phyloP scores from a whole-genome alignment of 2,113 vertebrate genomes.

The Capreolus pygargus region DNA sequence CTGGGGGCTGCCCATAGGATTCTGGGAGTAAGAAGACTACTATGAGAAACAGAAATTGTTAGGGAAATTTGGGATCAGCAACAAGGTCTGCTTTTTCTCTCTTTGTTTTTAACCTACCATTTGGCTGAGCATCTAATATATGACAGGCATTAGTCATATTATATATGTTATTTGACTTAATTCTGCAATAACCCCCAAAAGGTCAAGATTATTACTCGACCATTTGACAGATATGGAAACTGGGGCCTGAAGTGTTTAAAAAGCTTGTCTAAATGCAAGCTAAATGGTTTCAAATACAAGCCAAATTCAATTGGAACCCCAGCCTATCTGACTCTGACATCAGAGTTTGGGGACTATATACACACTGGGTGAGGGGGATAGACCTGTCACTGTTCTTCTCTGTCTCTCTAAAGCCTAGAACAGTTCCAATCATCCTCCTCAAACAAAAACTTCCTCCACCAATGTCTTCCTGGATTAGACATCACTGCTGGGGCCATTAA shows the following conservation, averaged over 20 bases:
- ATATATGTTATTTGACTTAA: background rate
- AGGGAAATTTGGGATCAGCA: background rate
- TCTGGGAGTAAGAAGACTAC: background rate
- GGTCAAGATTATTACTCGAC: background rate
- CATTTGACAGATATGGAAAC: background rate
- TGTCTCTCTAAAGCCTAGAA: background rate
- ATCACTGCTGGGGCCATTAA: background rate
- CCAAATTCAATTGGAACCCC: background rate
- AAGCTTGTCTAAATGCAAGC: background rate
- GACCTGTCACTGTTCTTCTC: background rate
- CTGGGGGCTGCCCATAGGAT: background rate
- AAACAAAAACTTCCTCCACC: background rate
- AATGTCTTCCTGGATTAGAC: background rate
- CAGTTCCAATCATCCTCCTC: background rate
- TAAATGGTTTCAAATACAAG: background rate
- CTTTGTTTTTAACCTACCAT: background rate
- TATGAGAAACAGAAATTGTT: background rate
- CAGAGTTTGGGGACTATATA: background rate
- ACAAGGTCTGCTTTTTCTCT: background rate
- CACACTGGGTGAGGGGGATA: background rate
- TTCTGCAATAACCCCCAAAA: slow-evolving; percentile 1
- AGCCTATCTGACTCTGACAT: background rate
- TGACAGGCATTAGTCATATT: background rate
- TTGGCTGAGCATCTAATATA: background rate
- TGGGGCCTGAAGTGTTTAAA: background rate